Percentiles rank a stretch among this genome's conserved stretches.
phyloP scores from a whole-genome alignment of 2,113 vertebrate species.

The Alligator sinensis region DNA sequence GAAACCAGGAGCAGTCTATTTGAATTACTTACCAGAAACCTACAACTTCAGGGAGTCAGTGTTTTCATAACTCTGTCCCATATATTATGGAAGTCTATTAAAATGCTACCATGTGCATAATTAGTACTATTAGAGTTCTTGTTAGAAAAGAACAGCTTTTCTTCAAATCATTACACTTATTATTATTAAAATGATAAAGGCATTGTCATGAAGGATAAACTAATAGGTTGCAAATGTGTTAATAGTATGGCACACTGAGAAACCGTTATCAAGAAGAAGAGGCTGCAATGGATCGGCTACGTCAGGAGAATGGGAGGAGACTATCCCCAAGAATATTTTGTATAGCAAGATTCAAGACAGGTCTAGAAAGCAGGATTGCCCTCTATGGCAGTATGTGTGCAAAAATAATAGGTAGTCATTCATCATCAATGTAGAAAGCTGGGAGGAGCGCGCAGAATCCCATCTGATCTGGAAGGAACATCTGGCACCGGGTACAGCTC shows the following conservation, averaged over 20 bases:
- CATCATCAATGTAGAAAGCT: too few relatives aligned
- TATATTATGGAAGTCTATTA: conserved; percentile 59
- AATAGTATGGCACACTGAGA: not conserved
- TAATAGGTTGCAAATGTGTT: conserved; percentile 16
- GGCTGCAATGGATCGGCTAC: too few relatives aligned
- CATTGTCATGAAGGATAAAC: conserved; percentile 26
- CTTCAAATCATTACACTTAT: conserved; percentile 54
- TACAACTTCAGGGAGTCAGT: conserved; percentile 33
- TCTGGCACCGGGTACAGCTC: too few relatives aligned
- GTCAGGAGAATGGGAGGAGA: too few relatives aligned
- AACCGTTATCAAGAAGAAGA: too few relatives aligned
- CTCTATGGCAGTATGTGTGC: too few relatives aligned
- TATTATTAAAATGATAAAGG: conserved; percentile 54
- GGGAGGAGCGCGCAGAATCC: too few relatives aligned
- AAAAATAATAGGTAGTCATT: too few relatives aligned
- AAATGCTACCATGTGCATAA: conserved; percentile 48
- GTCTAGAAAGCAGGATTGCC: too few relatives aligned
- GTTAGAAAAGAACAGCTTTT: conserved; percentile 64
- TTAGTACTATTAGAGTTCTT: conserved; percentile 59
- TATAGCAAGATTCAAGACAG: too few relatives aligned
- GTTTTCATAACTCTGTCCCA: conserved; percentile 69
- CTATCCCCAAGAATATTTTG: too few relatives aligned
- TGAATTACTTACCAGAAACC: conserved; percentile 42
- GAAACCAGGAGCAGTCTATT: conserved; percentile 31
- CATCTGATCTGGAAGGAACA: too few relatives aligned